A percentile compares a stretch with the other conserved stretches of the same genome.
Evolutionary conservation across 2,113 vertebrate genomes (phyloP).

Genomic region (Hyla sarda): DNA sequence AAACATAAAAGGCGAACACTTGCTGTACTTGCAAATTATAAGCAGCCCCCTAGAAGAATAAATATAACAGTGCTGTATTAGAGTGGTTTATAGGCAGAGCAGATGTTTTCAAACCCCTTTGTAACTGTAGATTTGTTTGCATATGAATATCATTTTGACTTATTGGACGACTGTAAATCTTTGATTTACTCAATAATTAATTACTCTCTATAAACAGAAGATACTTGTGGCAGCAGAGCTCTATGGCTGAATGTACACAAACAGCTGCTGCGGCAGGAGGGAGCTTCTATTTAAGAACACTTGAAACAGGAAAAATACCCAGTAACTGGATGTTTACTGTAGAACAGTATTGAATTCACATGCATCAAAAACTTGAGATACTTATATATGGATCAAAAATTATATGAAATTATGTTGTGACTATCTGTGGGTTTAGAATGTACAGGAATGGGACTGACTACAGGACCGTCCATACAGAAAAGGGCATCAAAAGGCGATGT

Average conservation of each 20-base stretch:
- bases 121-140: slow-evolving; percentile 1
- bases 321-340: neutral
- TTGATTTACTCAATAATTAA: neutral
- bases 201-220: slow-evolving; percentile 12
- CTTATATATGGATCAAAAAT: too few relatives aligned
- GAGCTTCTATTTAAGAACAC: neutral
- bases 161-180: neutral
- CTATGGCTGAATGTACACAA: neutral
- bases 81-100: neutral
- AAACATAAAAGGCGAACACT: neutral
- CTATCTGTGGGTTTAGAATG: too few relatives aligned
- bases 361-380: neutral
- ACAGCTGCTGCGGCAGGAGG: neutral
- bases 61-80: neutral
- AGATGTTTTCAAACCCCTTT: slow-evolving; percentile 5
- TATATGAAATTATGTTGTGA: too few relatives aligned
- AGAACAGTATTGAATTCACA: neutral
- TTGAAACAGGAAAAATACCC: neutral
- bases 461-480: too few relatives aligned
- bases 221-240: neutral
- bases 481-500: too few relatives aligned
- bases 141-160: slow-evolving; percentile 5
- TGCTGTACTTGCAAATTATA: neutral
- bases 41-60: neutral
- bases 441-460: too few relatives aligned